A percentile compares a stretch with the other conserved stretches of the same genome.
These are phyloP conservation scores for Oxygymnocypris stewartii DNA, from an alignment of 2,113 vertebrate genomes.

Conservation along the genomic window DNA sequence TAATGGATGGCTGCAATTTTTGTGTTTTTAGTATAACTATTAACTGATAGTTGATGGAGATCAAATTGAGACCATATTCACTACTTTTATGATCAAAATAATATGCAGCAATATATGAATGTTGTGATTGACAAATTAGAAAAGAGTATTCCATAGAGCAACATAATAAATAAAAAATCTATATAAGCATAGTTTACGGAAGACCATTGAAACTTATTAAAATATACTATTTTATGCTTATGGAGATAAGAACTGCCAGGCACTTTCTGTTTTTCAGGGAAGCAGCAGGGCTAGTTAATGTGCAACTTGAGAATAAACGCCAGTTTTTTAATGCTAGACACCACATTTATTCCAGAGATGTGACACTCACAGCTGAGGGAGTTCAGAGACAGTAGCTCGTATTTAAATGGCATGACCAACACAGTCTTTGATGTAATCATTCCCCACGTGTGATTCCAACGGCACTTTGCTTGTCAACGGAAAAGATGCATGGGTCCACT, in stretches of 20 bases:
- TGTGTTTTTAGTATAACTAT: not conserved
- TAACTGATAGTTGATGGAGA: not conserved
- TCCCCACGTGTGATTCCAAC: not conserved
- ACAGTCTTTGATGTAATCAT: constrained; percentile 18
- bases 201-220: not conserved
- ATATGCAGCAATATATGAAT: not conserved
- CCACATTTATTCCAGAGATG: not conserved
- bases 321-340: not conserved
- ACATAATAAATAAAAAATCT: not conserved
- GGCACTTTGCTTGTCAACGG: constrained; percentile 2
- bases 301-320: not conserved
- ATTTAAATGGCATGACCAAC: constrained; percentile 17
- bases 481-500: constrained; percentile 32
- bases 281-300: not conserved
- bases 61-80: not conserved
- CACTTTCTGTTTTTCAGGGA: not conserved
- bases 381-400: constrained; percentile 5
- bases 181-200: not conserved
- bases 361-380: not conserved
- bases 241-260: not conserved
- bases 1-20: not conserved
- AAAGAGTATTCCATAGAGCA: not conserved
- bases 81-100: not conserved
- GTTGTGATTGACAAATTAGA: not conserved
- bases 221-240: not conserved